phyloP scores from a whole-genome alignment of 2,888 invertebrate species.

The Gisinianus flammeolus region DNA sequence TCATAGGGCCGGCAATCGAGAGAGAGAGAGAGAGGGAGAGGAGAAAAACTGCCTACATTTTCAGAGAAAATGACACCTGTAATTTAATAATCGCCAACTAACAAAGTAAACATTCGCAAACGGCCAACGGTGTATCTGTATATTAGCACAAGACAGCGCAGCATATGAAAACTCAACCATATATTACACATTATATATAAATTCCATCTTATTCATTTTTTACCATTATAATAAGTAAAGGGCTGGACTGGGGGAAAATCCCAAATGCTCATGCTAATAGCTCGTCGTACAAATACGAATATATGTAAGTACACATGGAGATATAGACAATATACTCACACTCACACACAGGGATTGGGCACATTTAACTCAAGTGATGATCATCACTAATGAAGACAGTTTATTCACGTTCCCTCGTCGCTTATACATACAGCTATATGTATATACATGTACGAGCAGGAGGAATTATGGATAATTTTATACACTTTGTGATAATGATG shows the following conservation, averaged over 20 bases:
- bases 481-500: slow-evolving; percentile 36
- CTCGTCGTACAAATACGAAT: neutral
- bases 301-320: neutral
- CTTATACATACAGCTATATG: neutral
- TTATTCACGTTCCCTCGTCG: slow-evolving; percentile 9
- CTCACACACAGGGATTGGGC: neutral
- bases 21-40: neutral
- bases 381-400: slow-evolving; percentile 19
- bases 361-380: slow-evolving; percentile 9
- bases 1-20: neutral
- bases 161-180: no score
- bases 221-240: neutral
- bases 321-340: neutral
- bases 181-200: no score
- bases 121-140: neutral
- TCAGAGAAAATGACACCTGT: slow-evolving; percentile 27
- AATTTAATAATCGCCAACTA: slow-evolving; percentile 35
- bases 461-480: slow-evolving; percentile 32
- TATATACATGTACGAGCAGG: neutral
- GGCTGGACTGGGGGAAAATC: neutral
- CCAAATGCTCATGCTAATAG: neutral
- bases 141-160: no score
- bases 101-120: slow-evolving; percentile 29
- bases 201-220: neutral
- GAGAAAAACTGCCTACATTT: neutral